phyloP scores from a whole-genome alignment of 2,888 invertebrate genomes.

The Eristalinus aeneus region DNA sequence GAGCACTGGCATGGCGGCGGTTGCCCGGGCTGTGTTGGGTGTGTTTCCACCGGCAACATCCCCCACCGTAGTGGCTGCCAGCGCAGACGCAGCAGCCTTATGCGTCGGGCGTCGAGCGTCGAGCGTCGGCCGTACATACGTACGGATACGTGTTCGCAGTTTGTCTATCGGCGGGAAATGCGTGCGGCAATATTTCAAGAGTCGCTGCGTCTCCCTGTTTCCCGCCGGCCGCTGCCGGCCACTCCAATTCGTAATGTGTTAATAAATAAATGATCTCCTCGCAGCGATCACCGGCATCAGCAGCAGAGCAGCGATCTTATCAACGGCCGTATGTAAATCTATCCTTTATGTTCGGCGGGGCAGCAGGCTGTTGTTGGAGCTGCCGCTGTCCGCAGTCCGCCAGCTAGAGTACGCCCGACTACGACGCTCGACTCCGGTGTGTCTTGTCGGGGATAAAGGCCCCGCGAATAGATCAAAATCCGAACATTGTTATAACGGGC shows the following conservation, averaged over 20 bases:
- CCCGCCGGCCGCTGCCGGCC: constrained; percentile 34
- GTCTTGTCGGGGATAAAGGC: constrained; percentile 68
- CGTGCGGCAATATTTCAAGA: constrained; percentile 70
- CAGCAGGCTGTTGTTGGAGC: constrained; percentile 34
- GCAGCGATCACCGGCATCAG: constrained; percentile 64
- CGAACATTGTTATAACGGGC: constrained; percentile 70
- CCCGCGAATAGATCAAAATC: constrained; percentile 71
- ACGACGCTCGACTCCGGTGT: constrained; percentile 36
- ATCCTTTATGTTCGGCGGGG: constrained; percentile 66
- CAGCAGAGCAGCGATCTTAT: constrained; percentile 64
- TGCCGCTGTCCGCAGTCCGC: constrained; percentile 29
- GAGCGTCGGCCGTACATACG: constrained; percentile 38
- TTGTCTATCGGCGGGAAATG: constrained; percentile 66
- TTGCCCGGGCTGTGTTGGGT: constrained; percentile 38
- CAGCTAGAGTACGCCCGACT: too few relatives aligned
- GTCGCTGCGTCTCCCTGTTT: constrained; percentile 1
- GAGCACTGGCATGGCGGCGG: constrained; percentile 26
- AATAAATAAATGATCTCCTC: constrained; percentile 71
- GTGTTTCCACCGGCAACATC: constrained; percentile 29
- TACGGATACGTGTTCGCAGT: constrained; percentile 50
- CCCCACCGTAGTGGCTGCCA: constrained; percentile 10
- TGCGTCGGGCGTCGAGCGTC: constrained; percentile 16
- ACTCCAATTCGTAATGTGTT: constrained; percentile 71
- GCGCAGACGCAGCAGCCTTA: neutral
- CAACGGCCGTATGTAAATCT: constrained; percentile 66